Evolutionary conservation across 2,888 invertebrate species (phyloP).

Genomic region (Eristalinus aeneus): DNA sequence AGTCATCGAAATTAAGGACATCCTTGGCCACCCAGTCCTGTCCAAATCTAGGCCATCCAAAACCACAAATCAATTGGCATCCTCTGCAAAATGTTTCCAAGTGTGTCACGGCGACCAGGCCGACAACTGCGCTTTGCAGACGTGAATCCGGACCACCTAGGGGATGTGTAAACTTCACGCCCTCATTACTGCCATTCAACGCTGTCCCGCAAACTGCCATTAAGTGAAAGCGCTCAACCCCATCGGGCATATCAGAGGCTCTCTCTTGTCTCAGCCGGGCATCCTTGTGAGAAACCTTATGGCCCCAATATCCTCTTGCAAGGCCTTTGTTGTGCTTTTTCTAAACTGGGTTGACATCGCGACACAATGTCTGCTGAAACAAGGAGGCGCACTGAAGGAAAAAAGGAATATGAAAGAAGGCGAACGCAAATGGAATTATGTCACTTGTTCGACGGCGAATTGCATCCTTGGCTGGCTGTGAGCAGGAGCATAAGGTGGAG

Average conservation of each 20-base stretch:
- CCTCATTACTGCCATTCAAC: slow-evolving; percentile 12
- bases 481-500: background rate
- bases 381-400: background rate
- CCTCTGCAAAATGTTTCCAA: background rate
- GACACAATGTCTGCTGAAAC: slow-evolving; percentile 51
- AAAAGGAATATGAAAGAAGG: background rate
- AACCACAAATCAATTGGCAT: background rate
- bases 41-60: too few relatives aligned
- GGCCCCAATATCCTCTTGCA: slow-evolving; percentile 60
- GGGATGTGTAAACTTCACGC: background rate
- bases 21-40: too few relatives aligned
- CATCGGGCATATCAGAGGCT: background rate
- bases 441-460: background rate
- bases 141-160: background rate
- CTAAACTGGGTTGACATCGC: slow-evolving; percentile 61
- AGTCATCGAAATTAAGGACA: too few relatives aligned
- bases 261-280: background rate
- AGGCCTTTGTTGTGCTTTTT: slow-evolving; percentile 45
- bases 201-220: background rate
- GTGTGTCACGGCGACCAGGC: background rate
- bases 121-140: background rate
- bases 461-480: background rate
- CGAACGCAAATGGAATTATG: background rate
- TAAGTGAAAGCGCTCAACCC: background rate
- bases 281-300: slow-evolving; percentile 54